Evolutionary conservation across 2,888 invertebrate genomes (phyloP).

Genomic region (Dicroscelio sp.): DNA sequence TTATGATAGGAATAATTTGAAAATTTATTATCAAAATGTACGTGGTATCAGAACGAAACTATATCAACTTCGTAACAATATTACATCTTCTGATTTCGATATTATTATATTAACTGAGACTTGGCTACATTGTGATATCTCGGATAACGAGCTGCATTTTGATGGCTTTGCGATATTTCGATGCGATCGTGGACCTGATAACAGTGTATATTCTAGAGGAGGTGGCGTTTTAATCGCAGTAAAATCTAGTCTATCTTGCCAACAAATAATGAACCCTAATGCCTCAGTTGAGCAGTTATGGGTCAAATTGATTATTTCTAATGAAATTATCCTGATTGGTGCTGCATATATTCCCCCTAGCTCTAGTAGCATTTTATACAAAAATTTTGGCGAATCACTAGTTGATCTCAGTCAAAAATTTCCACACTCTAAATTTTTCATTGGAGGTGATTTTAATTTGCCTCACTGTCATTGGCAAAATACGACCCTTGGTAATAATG

Average conservation of each 20-base stretch:
- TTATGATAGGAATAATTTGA: neutral
- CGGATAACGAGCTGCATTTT: neutral
- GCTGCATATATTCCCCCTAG: slow-evolving; percentile 5
- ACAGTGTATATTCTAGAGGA: neutral
- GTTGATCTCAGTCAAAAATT: neutral
- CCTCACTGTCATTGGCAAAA: neutral
- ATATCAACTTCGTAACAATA: neutral
- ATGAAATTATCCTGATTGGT: neutral
- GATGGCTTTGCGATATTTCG: neutral
- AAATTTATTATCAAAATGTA: slow-evolving; percentile 26
- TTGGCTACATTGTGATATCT: neutral
- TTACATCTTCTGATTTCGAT: neutral
- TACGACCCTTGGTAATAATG: neutral
- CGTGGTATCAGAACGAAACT: slow-evolving; percentile 13
- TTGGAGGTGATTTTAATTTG: slow-evolving; percentile 5
- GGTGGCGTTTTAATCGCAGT: slow-evolving; percentile 5
- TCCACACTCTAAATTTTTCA: neutral
- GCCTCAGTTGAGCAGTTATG: neutral
- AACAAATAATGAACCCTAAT: neutral
- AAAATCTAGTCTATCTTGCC: neutral
- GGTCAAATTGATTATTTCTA: neutral
- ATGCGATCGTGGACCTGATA: neutral
- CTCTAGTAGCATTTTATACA: neutral
- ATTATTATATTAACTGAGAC: slow-evolving; percentile 13
- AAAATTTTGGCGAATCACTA: neutral